Percentiles rank a stretch among this genome's conserved stretches.
phyloP scores from a whole-genome alignment of 92 coral and sea anemone genomes.

The Ricordea florida region DNA sequence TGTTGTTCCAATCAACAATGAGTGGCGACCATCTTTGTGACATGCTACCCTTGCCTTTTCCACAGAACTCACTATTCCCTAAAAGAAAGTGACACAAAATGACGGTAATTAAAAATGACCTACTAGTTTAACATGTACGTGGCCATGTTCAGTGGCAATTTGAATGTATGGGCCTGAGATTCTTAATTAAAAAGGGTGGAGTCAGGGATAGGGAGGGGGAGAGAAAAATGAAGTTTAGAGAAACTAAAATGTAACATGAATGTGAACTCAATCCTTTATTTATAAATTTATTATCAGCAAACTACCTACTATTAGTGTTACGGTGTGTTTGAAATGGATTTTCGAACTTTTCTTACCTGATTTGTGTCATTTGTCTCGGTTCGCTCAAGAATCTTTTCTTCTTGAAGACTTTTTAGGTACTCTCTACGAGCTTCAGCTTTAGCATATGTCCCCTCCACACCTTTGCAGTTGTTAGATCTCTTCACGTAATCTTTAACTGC shows the following conservation, averaged over 20 bases:
- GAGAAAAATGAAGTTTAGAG: too few species aligned
- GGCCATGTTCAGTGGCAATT: neutral
- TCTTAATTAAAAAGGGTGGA: too few species aligned
- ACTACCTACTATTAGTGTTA: slow-evolving; percentile 3
- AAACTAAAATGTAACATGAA: too few species aligned
- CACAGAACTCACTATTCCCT: slow-evolving; percentile 28
- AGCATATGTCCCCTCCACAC: slow-evolving; percentile 71
- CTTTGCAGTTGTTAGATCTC: slow-evolving; percentile 62
- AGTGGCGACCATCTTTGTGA: slow-evolving; percentile 4
- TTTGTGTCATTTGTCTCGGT: neutral
- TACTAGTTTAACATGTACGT: neutral
- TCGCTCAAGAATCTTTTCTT: neutral
- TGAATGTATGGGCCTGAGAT: too few species aligned
- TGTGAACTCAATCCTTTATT: neutral
- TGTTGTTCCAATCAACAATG: slow-evolving; percentile 24
- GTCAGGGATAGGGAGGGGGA: too few species aligned
- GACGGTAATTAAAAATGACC: neutral
- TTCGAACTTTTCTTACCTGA: neutral
- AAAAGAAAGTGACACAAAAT: neutral
- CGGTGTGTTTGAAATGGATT: neutral
- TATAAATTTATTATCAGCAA: neutral
- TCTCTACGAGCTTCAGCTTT: slow-evolving; percentile 46
- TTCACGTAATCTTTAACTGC: slow-evolving; percentile 71
- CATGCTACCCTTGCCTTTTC: slow-evolving; percentile 6
- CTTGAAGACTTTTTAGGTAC: slow-evolving; percentile 25